A percentile compares a stretch with the other conserved stretches of the same genome.
phyloP scores from a whole-genome alignment of 2,113 vertebrate genomes.

The Laticauda colubrina region DNA sequence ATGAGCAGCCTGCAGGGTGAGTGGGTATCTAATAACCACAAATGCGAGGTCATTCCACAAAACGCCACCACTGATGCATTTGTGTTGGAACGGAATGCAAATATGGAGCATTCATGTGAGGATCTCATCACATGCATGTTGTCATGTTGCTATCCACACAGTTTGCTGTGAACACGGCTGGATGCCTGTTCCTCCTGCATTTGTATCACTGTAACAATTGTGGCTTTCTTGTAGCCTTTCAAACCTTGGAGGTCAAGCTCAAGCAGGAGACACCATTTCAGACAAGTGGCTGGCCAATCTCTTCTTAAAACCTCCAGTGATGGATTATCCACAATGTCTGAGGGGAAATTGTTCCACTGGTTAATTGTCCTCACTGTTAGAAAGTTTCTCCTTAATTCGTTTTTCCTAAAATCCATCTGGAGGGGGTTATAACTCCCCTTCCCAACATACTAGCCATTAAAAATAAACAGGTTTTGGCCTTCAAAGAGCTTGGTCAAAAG shows the following conservation, averaged over 20 bases:
- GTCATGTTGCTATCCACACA: not conserved
- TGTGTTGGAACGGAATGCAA: not conserved
- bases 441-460: not conserved
- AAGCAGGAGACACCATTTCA: too few relatives aligned
- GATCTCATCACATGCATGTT: not conserved
- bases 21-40: not conserved
- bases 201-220: not conserved
- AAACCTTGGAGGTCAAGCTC: too few relatives aligned
- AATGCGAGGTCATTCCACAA: not conserved
- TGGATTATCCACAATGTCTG: too few relatives aligned
- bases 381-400: too few relatives aligned
- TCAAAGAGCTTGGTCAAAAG: not conserved
- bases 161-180: not conserved
- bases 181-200: not conserved
- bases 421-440: not conserved
- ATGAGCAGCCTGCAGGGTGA: not conserved
- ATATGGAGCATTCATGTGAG: not conserved
- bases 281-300: too few relatives aligned
- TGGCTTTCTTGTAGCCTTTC: not conserved
- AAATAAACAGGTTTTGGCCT: not conserved
- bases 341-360: too few relatives aligned
- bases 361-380: too few relatives aligned
- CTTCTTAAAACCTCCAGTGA: too few relatives aligned
- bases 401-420: constrained; percentile 16
- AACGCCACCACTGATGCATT: not conserved